Evolutionary conservation across 2,113 vertebrate genomes (phyloP), one percentile per base, ranked within the genome.

Genomic region (Notiomystis cincta): DNA sequence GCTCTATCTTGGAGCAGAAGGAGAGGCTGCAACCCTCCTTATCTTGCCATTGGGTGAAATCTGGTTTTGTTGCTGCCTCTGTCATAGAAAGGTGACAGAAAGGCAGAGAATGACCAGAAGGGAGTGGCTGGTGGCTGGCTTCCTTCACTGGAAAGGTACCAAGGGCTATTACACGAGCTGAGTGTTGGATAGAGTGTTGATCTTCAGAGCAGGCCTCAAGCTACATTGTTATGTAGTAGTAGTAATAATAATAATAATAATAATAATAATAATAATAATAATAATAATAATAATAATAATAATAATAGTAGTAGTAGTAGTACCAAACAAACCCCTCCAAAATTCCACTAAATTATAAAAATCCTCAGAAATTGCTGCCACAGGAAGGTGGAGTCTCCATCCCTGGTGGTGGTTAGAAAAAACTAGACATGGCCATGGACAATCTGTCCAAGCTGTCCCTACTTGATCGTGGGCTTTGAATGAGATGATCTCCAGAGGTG

Each of bases 11-110:
- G 60, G 76, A 30, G 23, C 7, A 50, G 57, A 77, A 53, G 3
- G n/a, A 89, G 12, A 54, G 37, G 23, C 13, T 57, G 40, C 44
- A 82, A 23, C 5, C 20, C 13, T 62, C 57, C 37, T 85, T 93
- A 93, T 71, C 65, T 35, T 90, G 37, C 51, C 20, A 21, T 15
- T 82, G 33, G 54, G 31, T 73, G 11, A 81, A 56, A 33, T 33
- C 33, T 81, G 38, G 0, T 50, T 84, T 82, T 84, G 16, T 38
- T 62, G 28, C 57, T 86, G 22, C 15, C 96, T 94, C 89, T 96
- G 37, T 64, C 90, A 40, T 38, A 51, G 73, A 69, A 82, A 95
- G 44, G 75, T 67, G n/a, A 96, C 95, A 93, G 42, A 67, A 50
- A 96, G 84, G 17, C 48, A 91, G 60, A 82, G 54, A 93, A 95